Evolutionary conservation across 1,140 invertebrate species (phyloP).

Genomic region (Ericerus pela): DNA sequence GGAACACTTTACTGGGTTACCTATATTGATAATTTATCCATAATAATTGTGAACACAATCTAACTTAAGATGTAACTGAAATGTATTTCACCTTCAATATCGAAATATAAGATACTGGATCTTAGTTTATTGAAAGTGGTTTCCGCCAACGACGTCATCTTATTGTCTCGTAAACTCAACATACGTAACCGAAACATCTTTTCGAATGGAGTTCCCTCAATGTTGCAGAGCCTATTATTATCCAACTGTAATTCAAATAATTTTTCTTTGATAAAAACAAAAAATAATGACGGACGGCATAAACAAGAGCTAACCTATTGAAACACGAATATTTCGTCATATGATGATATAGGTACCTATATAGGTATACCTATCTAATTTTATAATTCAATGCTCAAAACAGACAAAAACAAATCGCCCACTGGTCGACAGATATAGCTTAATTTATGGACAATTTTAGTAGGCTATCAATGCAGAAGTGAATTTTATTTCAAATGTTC

Average conservation of each 20-base stretch:
- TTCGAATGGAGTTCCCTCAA: constrained; percentile 52
- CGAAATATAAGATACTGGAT: constrained; percentile 63
- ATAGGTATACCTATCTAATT: background rate
- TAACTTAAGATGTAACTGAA: background rate
- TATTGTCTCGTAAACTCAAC: constrained; percentile 61
- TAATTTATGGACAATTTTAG: too few species aligned
- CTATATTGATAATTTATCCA: constrained; percentile 31
- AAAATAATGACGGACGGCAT: background rate
- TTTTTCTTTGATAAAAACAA: background rate
- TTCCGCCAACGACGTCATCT: constrained; percentile 55
- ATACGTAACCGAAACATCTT: constrained; percentile 65
- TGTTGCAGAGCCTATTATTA: constrained; percentile 32
- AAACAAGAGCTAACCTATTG: background rate
- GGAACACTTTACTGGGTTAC: constrained; percentile 64
- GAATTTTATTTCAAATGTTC: background rate
- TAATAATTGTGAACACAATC: background rate
- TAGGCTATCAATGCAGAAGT: too few species aligned
- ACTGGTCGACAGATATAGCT: too few species aligned
- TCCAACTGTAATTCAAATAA: constrained; percentile 29
- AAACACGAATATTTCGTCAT: background rate
- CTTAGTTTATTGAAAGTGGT: constrained; percentile 55
- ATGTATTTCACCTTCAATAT: constrained; percentile 56
- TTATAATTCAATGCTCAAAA: too few species aligned
- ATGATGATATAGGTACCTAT: background rate
- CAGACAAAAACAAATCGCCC: too few species aligned